phyloP scores from a whole-genome alignment of 92 coral and sea anemone genomes.

The Montipora capitata region DNA sequence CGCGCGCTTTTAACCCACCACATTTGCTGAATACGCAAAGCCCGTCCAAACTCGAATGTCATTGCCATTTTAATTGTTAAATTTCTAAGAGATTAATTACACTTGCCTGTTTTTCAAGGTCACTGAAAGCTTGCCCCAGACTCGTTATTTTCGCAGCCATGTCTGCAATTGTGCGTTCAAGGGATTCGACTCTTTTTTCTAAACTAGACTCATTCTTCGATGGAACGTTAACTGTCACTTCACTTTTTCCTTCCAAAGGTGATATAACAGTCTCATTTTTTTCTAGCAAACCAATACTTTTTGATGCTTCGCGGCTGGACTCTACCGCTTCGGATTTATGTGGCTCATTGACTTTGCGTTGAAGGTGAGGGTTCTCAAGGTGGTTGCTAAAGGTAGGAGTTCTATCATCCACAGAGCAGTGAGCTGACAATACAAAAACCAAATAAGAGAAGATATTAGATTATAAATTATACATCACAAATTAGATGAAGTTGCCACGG shows the following conservation, averaged over 20 bases:
- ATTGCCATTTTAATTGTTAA: too few species aligned
- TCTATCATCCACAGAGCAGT: conserved; percentile 65
- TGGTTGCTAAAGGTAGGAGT: conserved; percentile 66
- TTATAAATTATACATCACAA: too few species aligned
- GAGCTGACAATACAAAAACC: conserved; percentile 25
- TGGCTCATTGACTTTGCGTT: conserved; percentile 49
- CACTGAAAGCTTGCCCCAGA: conserved; percentile 35
- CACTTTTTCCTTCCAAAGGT: neutral
- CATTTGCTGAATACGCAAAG: too few species aligned
- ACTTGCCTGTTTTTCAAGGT: conserved; percentile 52
- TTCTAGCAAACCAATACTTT: neutral
- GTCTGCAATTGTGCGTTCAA: conserved; percentile 37
- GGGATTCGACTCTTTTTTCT: conserved; percentile 40
- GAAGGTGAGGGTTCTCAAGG: conserved; percentile 53
- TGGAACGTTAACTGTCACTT: neutral
- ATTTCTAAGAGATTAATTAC: too few species aligned
- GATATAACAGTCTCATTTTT: conserved; percentile 12
- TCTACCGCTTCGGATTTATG: neutral
- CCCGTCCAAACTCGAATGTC: too few species aligned
- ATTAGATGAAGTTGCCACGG: too few species aligned
- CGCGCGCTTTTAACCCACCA: too few species aligned
- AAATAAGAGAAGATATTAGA: too few species aligned
- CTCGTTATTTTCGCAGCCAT: conserved; percentile 31
- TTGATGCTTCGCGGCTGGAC: neutral
- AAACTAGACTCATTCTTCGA: conserved; percentile 14